These are phyloP conservation scores for Pelusios castaneus DNA, from an alignment of 2,113 vertebrate genomes.

Conservation along the genomic window DNA sequence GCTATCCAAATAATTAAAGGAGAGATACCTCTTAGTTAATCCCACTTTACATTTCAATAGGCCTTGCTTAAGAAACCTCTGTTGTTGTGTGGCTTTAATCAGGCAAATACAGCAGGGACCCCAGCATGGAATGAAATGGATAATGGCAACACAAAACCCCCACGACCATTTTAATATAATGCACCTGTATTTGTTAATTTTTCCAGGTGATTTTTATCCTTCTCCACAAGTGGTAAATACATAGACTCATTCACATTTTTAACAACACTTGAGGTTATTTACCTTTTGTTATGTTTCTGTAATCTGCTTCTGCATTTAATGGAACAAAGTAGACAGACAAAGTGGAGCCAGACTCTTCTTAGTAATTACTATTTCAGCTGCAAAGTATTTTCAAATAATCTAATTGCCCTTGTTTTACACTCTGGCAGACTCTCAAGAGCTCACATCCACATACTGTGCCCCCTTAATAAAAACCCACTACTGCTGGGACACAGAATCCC, in stretches of 20 bases:
- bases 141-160: background rate
- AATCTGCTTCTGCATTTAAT: background rate
- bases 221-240: background rate
- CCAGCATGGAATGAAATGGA: background rate
- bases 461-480: no score
- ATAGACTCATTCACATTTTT: background rate
- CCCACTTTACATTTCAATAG: background rate
- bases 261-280: background rate
- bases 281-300: background rate
- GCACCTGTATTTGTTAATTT: background rate
- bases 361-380: background rate
- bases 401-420: background rate
- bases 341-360: background rate
- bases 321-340: background rate
- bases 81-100: background rate
- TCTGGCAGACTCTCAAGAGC: background rate
- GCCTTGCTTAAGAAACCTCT: background rate
- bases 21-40: background rate
- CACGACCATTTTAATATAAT: background rate
- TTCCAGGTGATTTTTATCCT: background rate
- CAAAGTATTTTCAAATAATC: background rate
- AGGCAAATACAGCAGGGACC: background rate
- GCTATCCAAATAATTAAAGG: background rate
- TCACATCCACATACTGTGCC: no score
- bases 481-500: background rate